These are phyloP conservation scores for Patella caerulea DNA, from an alignment of 2,888 invertebrate species.

Conservation along the genomic window DNA sequence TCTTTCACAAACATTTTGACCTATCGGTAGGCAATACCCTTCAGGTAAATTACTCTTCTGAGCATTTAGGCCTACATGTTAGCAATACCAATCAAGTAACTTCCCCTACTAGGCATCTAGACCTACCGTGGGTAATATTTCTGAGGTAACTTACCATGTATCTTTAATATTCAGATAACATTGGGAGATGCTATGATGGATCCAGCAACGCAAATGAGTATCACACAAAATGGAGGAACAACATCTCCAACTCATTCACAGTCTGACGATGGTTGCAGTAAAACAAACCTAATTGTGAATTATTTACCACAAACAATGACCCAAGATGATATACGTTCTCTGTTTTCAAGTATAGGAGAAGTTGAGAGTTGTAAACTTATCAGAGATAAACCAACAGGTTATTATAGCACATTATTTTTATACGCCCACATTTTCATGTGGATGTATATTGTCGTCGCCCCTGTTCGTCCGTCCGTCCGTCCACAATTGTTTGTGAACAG, in stretches of 20 bases:
- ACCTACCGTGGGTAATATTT: too few relatives aligned
- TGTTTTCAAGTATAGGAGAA: conserved; percentile 98
- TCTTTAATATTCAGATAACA: conserved; percentile 55
- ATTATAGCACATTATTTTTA: too few relatives aligned
- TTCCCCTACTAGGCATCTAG: too few relatives aligned
- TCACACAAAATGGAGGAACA: conserved; percentile 60
- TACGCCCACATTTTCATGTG: too few relatives aligned
- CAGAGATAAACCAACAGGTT: conserved; percentile 96
- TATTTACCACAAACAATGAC: conserved; percentile 99
- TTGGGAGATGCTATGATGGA: conserved; percentile 59
- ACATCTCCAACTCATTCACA: conserved; percentile 60
- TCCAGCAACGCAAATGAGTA: conserved; percentile 45
- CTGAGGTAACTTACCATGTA: not conserved
- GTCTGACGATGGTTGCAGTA: conserved; percentile 61
- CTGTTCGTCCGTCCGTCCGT: too few relatives aligned
- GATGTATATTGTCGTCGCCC: too few relatives aligned
- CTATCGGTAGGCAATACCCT: too few relatives aligned
- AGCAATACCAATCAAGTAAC: too few relatives aligned
- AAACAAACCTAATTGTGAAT: conserved; percentile 98
- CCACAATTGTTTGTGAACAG: too few relatives aligned
- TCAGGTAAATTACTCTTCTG: too few relatives aligned
- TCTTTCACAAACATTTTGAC: too few relatives aligned
- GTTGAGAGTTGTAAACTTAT: conserved; percentile 99
- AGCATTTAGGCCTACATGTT: too few relatives aligned
- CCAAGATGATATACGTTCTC: conserved; percentile 97